Evolutionary conservation across 2,113 vertebrate genomes (phyloP).

Genomic region (Genyomyrus donnyi): DNA sequence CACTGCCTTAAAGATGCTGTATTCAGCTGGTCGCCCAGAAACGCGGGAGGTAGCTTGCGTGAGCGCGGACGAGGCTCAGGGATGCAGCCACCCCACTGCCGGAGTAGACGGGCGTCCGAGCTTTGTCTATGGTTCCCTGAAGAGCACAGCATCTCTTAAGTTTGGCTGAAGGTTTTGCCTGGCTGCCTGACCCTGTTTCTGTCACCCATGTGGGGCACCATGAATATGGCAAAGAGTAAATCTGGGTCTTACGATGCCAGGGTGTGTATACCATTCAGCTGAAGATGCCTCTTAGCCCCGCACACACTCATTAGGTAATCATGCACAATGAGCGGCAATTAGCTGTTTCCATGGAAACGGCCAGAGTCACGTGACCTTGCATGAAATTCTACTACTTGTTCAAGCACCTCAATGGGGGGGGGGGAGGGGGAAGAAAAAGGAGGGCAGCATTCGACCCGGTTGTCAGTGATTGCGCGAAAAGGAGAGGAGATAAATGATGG

Average conservation of each 20-base stretch:
- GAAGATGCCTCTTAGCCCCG: not conserved
- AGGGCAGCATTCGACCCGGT: no score
- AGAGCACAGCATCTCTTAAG: not conserved
- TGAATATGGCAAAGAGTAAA: not conserved
- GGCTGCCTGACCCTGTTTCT: not conserved
- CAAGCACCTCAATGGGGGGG: not conserved
- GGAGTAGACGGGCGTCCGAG: not conserved
- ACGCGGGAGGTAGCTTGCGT: not conserved
- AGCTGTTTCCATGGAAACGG: slow-evolving; percentile 6
- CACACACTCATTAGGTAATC: slow-evolving; percentile 6
- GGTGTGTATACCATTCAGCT: not conserved
- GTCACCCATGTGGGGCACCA: no score
- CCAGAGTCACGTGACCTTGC: slow-evolving; percentile 11
- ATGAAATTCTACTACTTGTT: slow-evolving; percentile 9
- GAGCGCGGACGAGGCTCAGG: not conserved
- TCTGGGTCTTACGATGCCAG: no score
- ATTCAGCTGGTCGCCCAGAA: not conserved
- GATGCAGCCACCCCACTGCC: not conserved
- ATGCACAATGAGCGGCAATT: slow-evolving; percentile 8
- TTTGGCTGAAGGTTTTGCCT: not conserved
- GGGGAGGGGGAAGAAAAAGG: no score
- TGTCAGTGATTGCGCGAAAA: no score
- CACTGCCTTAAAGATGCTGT: not conserved
- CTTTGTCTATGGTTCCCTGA: not conserved
- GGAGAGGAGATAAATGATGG: no score